A percentile compares a stretch with the other conserved stretches of the same genome.
Evolutionary conservation across 2,797 vertebrate genomes (phyloP).

Genomic region (Lacerta viridis): DNA sequence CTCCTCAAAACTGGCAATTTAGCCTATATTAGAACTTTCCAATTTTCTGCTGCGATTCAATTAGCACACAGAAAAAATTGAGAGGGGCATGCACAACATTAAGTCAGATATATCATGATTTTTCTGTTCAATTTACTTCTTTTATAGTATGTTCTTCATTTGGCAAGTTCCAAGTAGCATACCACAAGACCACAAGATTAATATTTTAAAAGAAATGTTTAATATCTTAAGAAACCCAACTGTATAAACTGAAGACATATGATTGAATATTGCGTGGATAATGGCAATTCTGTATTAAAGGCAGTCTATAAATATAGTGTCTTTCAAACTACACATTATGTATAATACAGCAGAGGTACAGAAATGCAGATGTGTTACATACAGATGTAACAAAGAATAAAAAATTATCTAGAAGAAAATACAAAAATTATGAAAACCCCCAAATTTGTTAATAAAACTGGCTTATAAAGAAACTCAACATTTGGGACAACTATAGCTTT

Average conservation of each 20-base stretch:
- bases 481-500: slow-evolving; percentile 75
- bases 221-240: slow-evolving; percentile 63
- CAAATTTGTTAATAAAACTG: slow-evolving; percentile 71
- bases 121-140: slow-evolving; percentile 42
- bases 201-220: slow-evolving; percentile 62
- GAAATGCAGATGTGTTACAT: slow-evolving; percentile 72
- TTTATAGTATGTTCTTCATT: slow-evolving; percentile 23
- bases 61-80: slow-evolving; percentile 53
- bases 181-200: slow-evolving; percentile 8
- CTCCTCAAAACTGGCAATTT: neutral
- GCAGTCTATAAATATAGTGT: slow-evolving; percentile 80
- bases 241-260: slow-evolving; percentile 66
- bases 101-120: neutral
- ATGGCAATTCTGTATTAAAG: slow-evolving; percentile 62
- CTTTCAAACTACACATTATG: slow-evolving; percentile 70
- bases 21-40: slow-evolving; percentile 77
- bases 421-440: slow-evolving; percentile 63
- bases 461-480: slow-evolving; percentile 71
- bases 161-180: slow-evolving; percentile 49
- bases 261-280: slow-evolving; percentile 69
- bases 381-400: slow-evolving; percentile 51
- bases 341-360: slow-evolving; percentile 79
- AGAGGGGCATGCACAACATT: neutral
- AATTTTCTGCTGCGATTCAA: slow-evolving; percentile 75
- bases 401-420: slow-evolving; percentile 69